Evolutionary conservation across 2,888 invertebrate species (phyloP).

Genomic region (Eupithecia tripunctaria): DNA sequence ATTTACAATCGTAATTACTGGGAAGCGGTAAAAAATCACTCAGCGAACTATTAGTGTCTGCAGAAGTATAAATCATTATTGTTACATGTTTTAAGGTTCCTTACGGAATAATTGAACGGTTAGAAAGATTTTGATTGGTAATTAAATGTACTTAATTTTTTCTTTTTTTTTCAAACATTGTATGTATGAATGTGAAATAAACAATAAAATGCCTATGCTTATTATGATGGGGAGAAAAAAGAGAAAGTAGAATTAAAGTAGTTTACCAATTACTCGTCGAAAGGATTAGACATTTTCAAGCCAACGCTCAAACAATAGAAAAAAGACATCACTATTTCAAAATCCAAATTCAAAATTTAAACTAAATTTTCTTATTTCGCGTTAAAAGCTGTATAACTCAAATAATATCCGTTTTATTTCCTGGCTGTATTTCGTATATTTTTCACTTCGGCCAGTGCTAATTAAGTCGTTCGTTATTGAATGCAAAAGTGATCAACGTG

Average conservation of each 20-base stretch:
- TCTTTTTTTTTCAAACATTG: background rate
- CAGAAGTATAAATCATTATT: slow-evolving; percentile 49
- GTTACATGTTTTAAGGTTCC: slow-evolving; percentile 48
- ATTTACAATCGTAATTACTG: slow-evolving; percentile 39
- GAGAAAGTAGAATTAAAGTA: background rate
- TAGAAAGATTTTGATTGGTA: background rate
- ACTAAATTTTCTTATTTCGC: no score
- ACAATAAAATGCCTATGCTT: background rate
- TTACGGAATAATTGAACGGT: background rate
- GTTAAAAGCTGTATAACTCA: no score
- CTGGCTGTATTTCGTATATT: no score
- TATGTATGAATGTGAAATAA: background rate
- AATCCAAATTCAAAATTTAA: background rate
- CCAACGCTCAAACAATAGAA: background rate
- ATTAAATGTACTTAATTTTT: background rate
- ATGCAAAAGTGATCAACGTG: no score
- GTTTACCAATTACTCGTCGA: background rate
- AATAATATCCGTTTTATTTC: no score
- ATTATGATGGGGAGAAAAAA: background rate
- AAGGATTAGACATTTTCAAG: background rate
- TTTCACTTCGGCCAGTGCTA: no score
- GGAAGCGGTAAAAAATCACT: slow-evolving; percentile 56
- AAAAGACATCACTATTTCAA: background rate
- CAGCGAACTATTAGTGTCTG: slow-evolving; percentile 51
- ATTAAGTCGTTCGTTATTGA: no score